These are phyloP conservation scores for Nymphalis c-album DNA, from an alignment of 2,888 invertebrate genomes.

Conservation along the genomic window DNA sequence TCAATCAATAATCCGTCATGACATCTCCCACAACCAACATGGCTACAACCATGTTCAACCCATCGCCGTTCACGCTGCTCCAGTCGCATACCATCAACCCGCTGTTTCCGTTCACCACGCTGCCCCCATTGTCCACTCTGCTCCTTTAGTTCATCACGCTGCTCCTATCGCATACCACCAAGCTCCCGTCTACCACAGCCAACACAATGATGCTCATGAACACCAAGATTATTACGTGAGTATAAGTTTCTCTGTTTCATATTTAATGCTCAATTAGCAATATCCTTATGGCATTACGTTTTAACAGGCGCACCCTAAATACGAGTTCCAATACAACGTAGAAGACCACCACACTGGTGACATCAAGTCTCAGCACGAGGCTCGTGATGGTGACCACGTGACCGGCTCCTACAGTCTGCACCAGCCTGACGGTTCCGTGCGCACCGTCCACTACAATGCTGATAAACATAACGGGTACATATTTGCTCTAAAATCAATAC, in stretches of 20 bases:
- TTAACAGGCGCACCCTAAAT: slow-evolving; percentile 73
- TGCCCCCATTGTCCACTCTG: slow-evolving; percentile 21
- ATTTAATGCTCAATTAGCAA: too few relatives aligned
- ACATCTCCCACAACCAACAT: slow-evolving; percentile 34
- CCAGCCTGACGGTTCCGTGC: slow-evolving; percentile 82
- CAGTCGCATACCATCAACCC: slow-evolving; percentile 12
- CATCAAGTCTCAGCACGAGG: slow-evolving; percentile 82
- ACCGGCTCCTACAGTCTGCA: slow-evolving; percentile 84
- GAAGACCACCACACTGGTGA: slow-evolving; percentile 80
- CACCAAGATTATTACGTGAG: slow-evolving; percentile 58
- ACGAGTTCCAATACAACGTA: slow-evolving; percentile 77
- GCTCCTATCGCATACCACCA: slow-evolving; percentile 36
- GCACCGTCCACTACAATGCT: slow-evolving; percentile 82
- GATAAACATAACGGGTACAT: slow-evolving; percentile 80
- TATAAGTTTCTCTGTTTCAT: slow-evolving; percentile 5
- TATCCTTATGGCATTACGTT: slow-evolving; percentile 44
- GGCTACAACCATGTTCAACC: slow-evolving; percentile 29
- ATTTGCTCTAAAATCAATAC: background rate
- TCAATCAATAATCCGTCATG: slow-evolving; percentile 40
- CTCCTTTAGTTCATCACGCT: slow-evolving; percentile 39
- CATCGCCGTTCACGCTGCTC: slow-evolving; percentile 24
- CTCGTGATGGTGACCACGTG: slow-evolving; percentile 83
- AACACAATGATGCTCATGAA: slow-evolving; percentile 42
- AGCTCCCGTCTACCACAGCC: slow-evolving; percentile 37
- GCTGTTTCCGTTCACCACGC: slow-evolving; percentile 8